Evolutionary conservation across 2,113 vertebrate species (phyloP).

Genomic region (Numida meleagris): DNA sequence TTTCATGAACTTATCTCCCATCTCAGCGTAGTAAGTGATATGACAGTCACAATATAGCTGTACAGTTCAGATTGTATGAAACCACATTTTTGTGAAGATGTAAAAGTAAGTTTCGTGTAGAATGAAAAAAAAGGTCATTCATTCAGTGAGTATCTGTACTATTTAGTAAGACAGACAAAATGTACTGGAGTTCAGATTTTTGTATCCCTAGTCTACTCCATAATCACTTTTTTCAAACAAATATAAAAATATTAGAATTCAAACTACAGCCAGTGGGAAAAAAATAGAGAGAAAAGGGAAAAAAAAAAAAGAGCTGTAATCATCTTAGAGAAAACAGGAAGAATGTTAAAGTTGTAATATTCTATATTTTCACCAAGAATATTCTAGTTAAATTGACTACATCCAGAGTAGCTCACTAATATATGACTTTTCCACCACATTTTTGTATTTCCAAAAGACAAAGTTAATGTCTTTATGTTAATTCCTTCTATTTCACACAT

Average conservation of each 20-base stretch:
- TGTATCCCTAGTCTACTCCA: background rate
- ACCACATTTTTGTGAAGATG: background rate
- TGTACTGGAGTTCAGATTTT: slow-evolving; percentile 11
- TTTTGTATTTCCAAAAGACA: background rate
- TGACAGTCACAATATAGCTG: background rate
- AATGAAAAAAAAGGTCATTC: background rate
- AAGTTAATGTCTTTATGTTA: background rate
- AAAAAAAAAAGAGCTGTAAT: background rate
- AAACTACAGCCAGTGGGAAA: background rate
- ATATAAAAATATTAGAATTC: slow-evolving; percentile 26
- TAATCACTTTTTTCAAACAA: background rate
- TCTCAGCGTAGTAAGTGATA: background rate
- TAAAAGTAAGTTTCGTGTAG: background rate
- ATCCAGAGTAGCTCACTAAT: background rate
- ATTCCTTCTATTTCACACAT: background rate
- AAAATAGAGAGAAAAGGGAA: no score
- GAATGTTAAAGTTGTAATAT: background rate
- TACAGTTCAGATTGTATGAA: background rate
- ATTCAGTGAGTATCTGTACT: background rate
- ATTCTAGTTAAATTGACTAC: background rate
- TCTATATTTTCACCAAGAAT: background rate
- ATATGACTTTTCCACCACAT: background rate
- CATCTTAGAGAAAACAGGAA: background rate
- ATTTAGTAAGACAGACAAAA: background rate
- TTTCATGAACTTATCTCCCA: background rate